phyloP scores from a whole-genome alignment of 2,888 invertebrate genomes.

The Apodemia zela region DNA sequence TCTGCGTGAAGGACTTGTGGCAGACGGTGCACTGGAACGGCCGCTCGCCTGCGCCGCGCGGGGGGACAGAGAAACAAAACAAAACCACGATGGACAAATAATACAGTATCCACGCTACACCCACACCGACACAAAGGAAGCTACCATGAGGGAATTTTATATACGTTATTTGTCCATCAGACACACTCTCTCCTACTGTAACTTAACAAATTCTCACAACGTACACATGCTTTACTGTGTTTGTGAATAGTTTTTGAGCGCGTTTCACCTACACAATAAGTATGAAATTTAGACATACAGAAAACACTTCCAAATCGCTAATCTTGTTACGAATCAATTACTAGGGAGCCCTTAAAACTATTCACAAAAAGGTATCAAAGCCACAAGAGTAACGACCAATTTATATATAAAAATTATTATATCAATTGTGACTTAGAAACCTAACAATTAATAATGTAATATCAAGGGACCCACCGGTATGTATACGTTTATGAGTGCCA shows the following conservation, averaged over 20 bases:
- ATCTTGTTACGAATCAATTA: slow-evolving; percentile 38
- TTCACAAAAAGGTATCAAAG: slow-evolving; percentile 78
- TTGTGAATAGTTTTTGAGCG: slow-evolving; percentile 82
- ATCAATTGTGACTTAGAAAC: slow-evolving; percentile 70
- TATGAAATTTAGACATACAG: slow-evolving; percentile 29
- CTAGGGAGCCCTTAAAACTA: slow-evolving; percentile 76
- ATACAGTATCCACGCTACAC: slow-evolving; percentile 43
- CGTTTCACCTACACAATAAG: slow-evolving; percentile 53
- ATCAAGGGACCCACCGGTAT: slow-evolving; percentile 83
- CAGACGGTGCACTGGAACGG: slow-evolving; percentile 83
- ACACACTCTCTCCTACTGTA: slow-evolving; percentile 64
- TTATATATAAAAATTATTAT: slow-evolving; percentile 31
- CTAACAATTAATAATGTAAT: slow-evolving; percentile 66
- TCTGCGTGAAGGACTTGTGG: slow-evolving; percentile 83
- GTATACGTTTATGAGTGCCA: slow-evolving; percentile 90
- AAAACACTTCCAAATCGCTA: slow-evolving; percentile 57
- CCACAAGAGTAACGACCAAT: slow-evolving; percentile 55
- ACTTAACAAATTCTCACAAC: slow-evolving; percentile 68
- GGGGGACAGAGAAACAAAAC: slow-evolving; percentile 79
- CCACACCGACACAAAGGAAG: slow-evolving; percentile 32
- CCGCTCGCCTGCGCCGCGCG: slow-evolving; percentile 79
- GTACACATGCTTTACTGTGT: slow-evolving; percentile 76
- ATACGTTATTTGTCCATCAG: slow-evolving; percentile 76
- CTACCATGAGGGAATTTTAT: slow-evolving; percentile 71
- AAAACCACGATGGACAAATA: slow-evolving; percentile 80